Evolutionary conservation across 2,113 vertebrate genomes (phyloP).

Genomic region (Tetrao urogallus): DNA sequence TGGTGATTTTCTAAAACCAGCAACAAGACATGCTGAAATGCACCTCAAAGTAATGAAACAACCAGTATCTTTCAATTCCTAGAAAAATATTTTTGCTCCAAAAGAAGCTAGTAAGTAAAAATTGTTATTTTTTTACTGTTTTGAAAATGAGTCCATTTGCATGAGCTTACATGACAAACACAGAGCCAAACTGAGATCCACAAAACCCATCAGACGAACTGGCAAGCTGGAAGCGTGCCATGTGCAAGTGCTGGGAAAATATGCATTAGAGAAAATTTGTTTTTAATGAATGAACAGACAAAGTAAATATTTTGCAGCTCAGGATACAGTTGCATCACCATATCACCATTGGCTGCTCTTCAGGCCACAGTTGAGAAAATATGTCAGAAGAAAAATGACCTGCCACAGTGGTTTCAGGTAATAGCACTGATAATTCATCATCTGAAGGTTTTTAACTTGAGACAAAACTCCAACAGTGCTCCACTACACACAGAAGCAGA

Average conservation of each 20-base stretch:
- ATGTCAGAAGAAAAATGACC: neutral
- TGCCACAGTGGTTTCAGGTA: neutral
- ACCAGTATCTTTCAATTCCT: neutral
- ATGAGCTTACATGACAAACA: neutral
- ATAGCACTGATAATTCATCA: neutral
- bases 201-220: neutral
- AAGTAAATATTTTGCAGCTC: constrained; percentile 11
- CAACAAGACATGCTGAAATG: neutral
- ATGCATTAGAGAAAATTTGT: neutral
- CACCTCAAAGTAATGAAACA: neutral
- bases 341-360: neutral
- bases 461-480: neutral
- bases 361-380: neutral
- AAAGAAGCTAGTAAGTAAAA: neutral
- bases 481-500: neutral
- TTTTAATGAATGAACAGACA: neutral
- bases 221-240: neutral
- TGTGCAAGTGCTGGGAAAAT: constrained; percentile 13
- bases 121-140: neutral
- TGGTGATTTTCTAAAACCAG: neutral
- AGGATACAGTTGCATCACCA: neutral
- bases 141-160: neutral
- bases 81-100: neutral
- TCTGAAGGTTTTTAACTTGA: neutral
- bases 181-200: neutral